phyloP scores from a whole-genome alignment of 2,888 invertebrate species.

The Chloromyia formosa region DNA sequence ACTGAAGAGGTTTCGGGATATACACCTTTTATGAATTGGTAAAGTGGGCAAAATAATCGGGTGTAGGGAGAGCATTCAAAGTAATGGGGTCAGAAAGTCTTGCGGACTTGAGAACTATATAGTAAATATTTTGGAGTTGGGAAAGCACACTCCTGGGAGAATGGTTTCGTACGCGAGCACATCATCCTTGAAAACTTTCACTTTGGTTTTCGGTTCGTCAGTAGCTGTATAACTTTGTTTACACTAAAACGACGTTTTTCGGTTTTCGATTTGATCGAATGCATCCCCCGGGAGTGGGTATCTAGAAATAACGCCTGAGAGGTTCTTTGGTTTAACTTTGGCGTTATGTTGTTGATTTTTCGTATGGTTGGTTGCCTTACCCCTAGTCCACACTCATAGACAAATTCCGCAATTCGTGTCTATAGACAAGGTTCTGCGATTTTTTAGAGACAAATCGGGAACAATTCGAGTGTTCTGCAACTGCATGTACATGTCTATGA shows the following conservation, averaged over 20 bases:
- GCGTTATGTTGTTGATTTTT: slow-evolving; percentile 2
- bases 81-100: not conserved
- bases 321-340: not conserved
- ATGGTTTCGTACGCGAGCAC: not conserved
- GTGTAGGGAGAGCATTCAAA: not conserved
- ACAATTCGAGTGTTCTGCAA: too few species aligned
- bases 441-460: too few species aligned
- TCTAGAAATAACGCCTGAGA: not conserved
- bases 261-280: slow-evolving; percentile 34
- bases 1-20: not conserved
- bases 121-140: not conserved
- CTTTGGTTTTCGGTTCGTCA: slow-evolving; percentile 4
- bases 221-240: not conserved
- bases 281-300: slow-evolving; percentile 16
- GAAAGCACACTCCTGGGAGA: not conserved
- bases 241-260: not conserved
- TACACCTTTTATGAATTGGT: not conserved
- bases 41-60: too few species aligned
- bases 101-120: not conserved
- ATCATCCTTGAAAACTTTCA: slow-evolving; percentile 25
- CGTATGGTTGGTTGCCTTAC: too few species aligned
- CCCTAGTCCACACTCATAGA: too few species aligned
- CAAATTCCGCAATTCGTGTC: too few species aligned
- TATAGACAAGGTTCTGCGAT: too few species aligned
- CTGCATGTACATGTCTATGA: too few species aligned